Percentiles rank a stretch among this genome's conserved stretches.
phyloP scores from a whole-genome alignment of 2,113 vertebrate species.

The Rhadina sibilatrix region DNA sequence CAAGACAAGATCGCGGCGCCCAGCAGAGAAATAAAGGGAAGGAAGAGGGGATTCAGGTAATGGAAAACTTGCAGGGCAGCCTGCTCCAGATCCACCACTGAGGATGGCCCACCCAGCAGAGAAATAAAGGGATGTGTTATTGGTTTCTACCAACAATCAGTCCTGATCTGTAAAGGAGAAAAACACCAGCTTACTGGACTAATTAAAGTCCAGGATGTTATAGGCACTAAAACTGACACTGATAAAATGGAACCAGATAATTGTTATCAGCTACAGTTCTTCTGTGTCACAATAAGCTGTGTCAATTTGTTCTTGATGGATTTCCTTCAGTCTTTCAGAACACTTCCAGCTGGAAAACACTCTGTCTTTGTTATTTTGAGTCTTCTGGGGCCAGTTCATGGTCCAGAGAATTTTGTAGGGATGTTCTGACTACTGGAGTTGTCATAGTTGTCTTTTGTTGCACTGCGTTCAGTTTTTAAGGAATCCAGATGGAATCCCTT shows the following conservation, averaged over 20 bases:
- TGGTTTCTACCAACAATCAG: neutral
- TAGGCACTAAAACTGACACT: neutral
- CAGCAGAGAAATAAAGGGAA: too few relatives aligned
- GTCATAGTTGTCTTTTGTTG: neutral
- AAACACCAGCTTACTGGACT: neutral
- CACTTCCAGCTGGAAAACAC: neutral
- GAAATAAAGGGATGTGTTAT: neutral
- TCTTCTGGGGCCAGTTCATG: neutral
- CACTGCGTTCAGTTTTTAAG: neutral
- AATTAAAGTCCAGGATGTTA: neutral
- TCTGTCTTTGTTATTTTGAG: neutral
- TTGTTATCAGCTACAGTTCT: rapidly evolving
- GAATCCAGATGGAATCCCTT: neutral
- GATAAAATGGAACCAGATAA: neutral
- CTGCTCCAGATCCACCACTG: neutral
- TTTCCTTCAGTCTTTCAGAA: neutral
- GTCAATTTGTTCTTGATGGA: neutral
- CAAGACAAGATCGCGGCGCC: too few relatives aligned
- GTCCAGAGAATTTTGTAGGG: neutral
- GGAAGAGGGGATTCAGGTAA: neutral
- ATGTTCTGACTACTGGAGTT: neutral
- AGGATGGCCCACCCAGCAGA: neutral
- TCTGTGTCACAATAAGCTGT: neutral
- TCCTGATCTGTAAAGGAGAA: neutral
- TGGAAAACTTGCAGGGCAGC: neutral